Conservation (phyloP, 1,140 invertebrate genomes). For the Globodera ellingtonae region DNA sequence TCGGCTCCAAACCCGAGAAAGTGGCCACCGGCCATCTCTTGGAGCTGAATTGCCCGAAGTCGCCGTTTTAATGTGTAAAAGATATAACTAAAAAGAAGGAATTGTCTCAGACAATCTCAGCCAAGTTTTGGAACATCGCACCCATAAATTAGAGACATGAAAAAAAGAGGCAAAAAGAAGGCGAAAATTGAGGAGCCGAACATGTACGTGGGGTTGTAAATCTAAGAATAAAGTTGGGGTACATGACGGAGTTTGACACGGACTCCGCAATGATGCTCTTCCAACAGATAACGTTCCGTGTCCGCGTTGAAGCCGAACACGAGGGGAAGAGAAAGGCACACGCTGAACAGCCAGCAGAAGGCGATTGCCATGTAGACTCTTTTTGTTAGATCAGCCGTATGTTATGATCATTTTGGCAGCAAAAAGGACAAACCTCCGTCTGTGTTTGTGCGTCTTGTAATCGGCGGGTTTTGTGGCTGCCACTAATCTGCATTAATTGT, state of each 20-base stretch:
- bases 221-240: conserved; percentile 4
- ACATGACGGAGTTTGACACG: no score
- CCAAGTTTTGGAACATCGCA: background rate
- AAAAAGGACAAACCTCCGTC: conserved; percentile 33
- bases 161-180: conserved; percentile 61
- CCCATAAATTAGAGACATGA: conserved; percentile 63
- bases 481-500: conserved; percentile 48
- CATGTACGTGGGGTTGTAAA: conserved; percentile 60
- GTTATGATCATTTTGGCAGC: background rate
- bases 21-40: conserved; percentile 64
- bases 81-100: conserved; percentile 46
- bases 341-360: conserved; percentile 62
- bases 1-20: conserved; percentile 63
- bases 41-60: conserved; percentile 44
- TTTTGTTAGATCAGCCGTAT: background rate
- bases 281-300: conserved; percentile 44
- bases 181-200: conserved; percentile 58
- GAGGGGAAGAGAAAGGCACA: conserved; percentile 55
- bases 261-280: conserved; percentile 60
- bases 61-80: conserved; percentile 60
- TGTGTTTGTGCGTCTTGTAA: conserved; percentile 64
- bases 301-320: conserved; percentile 48
- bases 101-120: no score
- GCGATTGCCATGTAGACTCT: conserved; percentile 59
- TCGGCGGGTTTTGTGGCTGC: conserved; percentile 65